Evolutionary conservation across 2,113 vertebrate species (phyloP).

Genomic region (Pungitius pungitius): DNA sequence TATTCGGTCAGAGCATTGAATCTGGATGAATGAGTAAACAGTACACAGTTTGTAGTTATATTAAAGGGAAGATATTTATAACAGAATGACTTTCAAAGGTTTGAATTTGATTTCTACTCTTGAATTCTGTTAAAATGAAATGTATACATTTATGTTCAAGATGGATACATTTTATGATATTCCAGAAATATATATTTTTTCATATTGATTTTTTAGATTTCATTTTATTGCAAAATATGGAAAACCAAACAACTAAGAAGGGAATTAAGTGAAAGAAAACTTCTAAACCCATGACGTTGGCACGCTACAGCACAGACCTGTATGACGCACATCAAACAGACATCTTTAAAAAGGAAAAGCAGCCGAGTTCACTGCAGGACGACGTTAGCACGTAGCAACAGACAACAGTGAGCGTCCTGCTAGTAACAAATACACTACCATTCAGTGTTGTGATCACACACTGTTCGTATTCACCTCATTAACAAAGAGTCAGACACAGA

Average conservation of each 20-base stretch:
- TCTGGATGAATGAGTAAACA: too few relatives aligned
- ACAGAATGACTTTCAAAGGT: background rate
- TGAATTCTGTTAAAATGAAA: background rate
- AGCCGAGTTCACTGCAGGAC: background rate
- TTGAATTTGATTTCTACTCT: background rate
- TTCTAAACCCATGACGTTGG: background rate
- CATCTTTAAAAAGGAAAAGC: background rate
- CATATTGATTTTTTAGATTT: background rate
- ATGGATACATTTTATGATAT: background rate
- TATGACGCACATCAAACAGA: conserved; percentile 46
- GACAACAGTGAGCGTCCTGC: background rate
- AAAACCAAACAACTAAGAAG: background rate
- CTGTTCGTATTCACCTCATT: background rate
- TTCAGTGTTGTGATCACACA: background rate
- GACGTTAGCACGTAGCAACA: background rate
- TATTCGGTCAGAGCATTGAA: too few relatives aligned
- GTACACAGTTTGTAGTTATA: background rate
- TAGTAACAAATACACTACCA: background rate
- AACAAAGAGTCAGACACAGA: background rate
- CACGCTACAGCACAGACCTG: conserved; percentile 26
- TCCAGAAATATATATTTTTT: background rate
- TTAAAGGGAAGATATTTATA: background rate
- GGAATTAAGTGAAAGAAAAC: background rate
- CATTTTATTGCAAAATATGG: background rate
- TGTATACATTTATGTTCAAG: too few relatives aligned